Percentiles rank a stretch among this genome's conserved stretches.
These are phyloP conservation scores for Hylia prasina DNA, from an alignment of 2,113 vertebrate species.

Conservation along the genomic window DNA sequence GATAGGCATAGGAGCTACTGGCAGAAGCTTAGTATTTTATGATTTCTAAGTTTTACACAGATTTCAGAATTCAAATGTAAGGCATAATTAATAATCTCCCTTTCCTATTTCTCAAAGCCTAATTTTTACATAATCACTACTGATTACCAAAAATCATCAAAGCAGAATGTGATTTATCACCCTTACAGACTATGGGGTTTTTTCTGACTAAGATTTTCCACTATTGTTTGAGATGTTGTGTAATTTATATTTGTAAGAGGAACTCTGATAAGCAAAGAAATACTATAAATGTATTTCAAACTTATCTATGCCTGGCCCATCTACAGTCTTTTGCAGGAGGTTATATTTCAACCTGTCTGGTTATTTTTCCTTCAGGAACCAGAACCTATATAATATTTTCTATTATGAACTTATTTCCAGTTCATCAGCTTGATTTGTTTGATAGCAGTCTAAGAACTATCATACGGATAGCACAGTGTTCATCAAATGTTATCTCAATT, in stretches of 20 bases:
- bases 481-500: constrained; percentile 14
- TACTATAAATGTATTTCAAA: constrained; percentile 54
- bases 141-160: neutral
- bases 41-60: neutral
- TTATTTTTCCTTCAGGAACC: neutral
- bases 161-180: neutral
- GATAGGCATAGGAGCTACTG: neutral
- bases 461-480: neutral
- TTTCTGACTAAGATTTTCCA: neutral
- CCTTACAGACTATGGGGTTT: neutral
- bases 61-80: neutral
- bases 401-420: constrained; percentile 48
- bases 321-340: neutral
- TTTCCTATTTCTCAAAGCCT: neutral
- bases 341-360: constrained; percentile 11
- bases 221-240: neutral
- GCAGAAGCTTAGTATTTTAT: neutral
- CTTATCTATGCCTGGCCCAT: neutral
- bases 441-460: neutral
- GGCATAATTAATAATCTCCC: neutral
- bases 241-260: constrained; percentile 40
- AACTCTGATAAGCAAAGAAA: constrained; percentile 39
- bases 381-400: constrained; percentile 22
- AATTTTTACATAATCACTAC: neutral
- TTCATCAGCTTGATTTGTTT: constrained; percentile 53